Conservation (phyloP, 1,140 invertebrate genomes). For the Hyposmocoma kahamanoa region DNA sequence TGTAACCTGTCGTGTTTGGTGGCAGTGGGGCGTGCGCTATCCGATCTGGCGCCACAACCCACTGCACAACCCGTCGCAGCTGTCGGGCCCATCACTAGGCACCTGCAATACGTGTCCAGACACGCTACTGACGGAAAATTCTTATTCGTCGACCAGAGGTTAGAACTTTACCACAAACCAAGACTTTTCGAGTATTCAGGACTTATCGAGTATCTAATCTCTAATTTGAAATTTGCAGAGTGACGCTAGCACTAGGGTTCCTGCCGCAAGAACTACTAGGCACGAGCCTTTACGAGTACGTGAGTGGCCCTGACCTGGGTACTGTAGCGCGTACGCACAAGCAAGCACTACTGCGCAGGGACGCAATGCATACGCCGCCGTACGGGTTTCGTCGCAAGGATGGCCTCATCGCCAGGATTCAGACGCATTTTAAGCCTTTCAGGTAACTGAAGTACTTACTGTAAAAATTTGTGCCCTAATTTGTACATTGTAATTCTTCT, state of each 20-base stretch:
- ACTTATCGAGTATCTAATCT: not conserved
- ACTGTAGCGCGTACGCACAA: constrained; percentile 90
- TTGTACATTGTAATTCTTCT: no score
- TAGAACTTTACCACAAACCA: not conserved
- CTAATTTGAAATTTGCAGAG: constrained; percentile 73
- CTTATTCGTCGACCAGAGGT: constrained; percentile 95
- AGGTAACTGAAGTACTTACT: no score
- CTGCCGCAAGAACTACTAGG: constrained; percentile 94
- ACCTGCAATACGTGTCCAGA: constrained; percentile 85
- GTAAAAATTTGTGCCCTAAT: no score
- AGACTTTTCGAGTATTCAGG: not conserved
- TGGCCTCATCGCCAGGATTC: constrained; percentile 81
- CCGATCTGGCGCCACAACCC: constrained; percentile 59
- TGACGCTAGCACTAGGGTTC: constrained; percentile 91
- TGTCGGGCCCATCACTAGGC: constrained; percentile 67
- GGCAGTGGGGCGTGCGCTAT: constrained; percentile 83
- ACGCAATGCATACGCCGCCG: constrained; percentile 78
- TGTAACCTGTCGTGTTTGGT: constrained; percentile 91
- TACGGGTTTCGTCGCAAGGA: constrained; percentile 89
- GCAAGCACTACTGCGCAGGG: constrained; percentile 80
- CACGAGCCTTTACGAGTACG: constrained; percentile 95
- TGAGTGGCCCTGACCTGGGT: constrained; percentile 88
- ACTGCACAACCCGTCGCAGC: constrained; percentile 17
- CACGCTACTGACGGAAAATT: constrained; percentile 97
- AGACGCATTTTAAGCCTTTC: constrained; percentile 91